Evolutionary conservation across 1,140 invertebrate genomes (phyloP).

Genomic region (Ceratoteleas bidentatus): DNA sequence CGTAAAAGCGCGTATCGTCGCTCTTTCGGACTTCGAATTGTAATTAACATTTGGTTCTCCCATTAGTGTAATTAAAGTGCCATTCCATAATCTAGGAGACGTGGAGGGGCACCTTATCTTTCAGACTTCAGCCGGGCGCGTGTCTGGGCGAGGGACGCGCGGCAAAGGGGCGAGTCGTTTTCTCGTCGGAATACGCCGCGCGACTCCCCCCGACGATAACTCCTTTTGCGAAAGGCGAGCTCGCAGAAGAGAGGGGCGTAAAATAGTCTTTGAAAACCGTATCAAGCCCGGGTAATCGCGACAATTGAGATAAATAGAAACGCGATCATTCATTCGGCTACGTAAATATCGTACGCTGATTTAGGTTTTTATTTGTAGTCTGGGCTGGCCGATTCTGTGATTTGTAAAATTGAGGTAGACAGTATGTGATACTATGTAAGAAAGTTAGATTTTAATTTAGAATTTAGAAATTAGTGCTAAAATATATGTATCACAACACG

Average conservation of each 20-base stretch:
- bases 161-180: conserved; percentile 75
- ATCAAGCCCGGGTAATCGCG: conserved; percentile 58
- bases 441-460: too few relatives aligned
- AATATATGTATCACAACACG: too few relatives aligned
- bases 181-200: conserved; percentile 71
- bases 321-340: conserved; percentile 39
- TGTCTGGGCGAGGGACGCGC: conserved; percentile 57
- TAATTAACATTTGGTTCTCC: conserved; percentile 88
- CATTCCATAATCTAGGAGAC: conserved; percentile 83
- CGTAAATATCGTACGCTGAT: conserved; percentile 22
- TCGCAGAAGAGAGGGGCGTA: conserved; percentile 49
- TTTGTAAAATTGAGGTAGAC: too few relatives aligned
- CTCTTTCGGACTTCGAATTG: conserved; percentile 86
- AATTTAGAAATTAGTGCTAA: too few relatives aligned
- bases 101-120: conserved; percentile 81
- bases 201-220: conserved; percentile 76
- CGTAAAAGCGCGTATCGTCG: conserved; percentile 78
- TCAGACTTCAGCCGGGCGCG: conserved; percentile 78
- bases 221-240: conserved; percentile 71
- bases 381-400: too few relatives aligned
- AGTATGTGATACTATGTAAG: too few relatives aligned
- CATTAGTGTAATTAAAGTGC: conserved; percentile 88
- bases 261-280: conserved; percentile 64
- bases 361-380: neutral
- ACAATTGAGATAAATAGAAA: conserved; percentile 64